Percentiles rank a stretch among this genome's conserved stretches.
Evolutionary conservation across 2,113 vertebrate genomes (phyloP).

Genomic region (Elaphurus davidianus): DNA sequence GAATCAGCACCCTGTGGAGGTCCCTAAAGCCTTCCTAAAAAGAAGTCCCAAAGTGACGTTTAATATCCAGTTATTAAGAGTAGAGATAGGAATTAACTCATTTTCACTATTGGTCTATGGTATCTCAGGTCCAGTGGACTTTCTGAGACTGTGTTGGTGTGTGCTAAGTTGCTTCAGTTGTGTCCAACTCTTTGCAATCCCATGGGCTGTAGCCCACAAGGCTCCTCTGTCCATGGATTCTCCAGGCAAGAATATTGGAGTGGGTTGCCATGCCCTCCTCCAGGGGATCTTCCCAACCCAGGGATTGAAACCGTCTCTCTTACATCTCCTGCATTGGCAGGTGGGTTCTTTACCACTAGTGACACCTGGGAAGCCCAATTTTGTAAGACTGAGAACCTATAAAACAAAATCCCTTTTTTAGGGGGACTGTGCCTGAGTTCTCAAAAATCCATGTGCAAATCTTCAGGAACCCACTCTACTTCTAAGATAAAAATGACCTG

Average conservation of each 20-base stretch:
- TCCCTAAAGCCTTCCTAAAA: not conserved
- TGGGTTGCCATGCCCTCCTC: not conserved
- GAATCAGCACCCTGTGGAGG: not conserved
- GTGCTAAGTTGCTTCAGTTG: not conserved
- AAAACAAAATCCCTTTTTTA: not conserved
- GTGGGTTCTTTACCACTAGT: not conserved
- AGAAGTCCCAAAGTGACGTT: not conserved
- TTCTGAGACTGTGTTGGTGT: not conserved
- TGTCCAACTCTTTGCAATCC: not conserved
- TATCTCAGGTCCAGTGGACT: not conserved
- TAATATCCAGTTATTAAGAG: not conserved
- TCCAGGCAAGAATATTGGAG: not conserved
- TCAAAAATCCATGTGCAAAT: not conserved
- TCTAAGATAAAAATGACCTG: not conserved
- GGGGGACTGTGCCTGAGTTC: not conserved
- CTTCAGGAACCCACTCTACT: not conserved
- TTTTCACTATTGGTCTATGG: not conserved
- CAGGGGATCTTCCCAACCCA: not conserved
- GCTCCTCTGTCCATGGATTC: not conserved
- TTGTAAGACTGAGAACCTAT: not conserved
- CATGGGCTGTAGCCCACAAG: not conserved
- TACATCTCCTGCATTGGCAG: not conserved
- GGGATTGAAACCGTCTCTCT: rapidly evolving
- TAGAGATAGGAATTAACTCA: not conserved
- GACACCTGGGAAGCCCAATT: not conserved